Evolutionary conservation across 1,140 invertebrate species (phyloP).

Genomic region (Copidosoma floridanum): DNA sequence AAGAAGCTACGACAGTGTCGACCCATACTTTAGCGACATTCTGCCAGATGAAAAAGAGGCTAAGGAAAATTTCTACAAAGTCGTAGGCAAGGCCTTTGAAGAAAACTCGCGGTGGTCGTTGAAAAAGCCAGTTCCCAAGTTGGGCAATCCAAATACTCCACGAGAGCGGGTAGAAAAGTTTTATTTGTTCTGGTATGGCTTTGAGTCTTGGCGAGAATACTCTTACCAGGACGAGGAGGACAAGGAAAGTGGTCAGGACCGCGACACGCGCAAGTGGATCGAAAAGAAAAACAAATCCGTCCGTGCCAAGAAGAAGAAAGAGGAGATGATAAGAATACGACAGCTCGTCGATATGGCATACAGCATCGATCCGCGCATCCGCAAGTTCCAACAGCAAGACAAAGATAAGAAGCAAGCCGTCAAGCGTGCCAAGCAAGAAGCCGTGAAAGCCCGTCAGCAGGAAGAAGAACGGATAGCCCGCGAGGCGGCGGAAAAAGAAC

Average conservation of each 20-base stretch:
- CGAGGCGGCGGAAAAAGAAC: conserved; percentile 67
- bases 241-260: conserved; percentile 94
- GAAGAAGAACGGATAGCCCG: conserved; percentile 76
- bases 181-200: conserved; percentile 94
- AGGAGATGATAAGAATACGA: conserved; percentile 90
- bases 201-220: conserved; percentile 98
- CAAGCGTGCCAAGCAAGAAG: conserved; percentile 89
- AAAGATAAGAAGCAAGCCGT: conserved; percentile 86
- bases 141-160: conserved; percentile 74
- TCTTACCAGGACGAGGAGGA: conserved; percentile 99
- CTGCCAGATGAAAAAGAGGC: conserved; percentile 75
- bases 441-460: conserved; percentile 75
- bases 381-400: conserved; percentile 90
- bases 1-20: conserved; percentile 92
- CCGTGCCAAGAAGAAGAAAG: conserved; percentile 89
- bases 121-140: conserved; percentile 78
- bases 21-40: conserved; percentile 89
- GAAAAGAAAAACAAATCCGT: conserved; percentile 96
- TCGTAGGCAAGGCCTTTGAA: conserved; percentile 79
- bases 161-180: conserved; percentile 79
- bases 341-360: conserved; percentile 91
- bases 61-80: conserved; percentile 81
- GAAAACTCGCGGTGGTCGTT: conserved; percentile 91
- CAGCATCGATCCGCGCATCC: conserved; percentile 88
- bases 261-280: conserved; percentile 94